phyloP scores from a whole-genome alignment of 2,888 invertebrate genomes.

The Aleiodes testaceus region DNA sequence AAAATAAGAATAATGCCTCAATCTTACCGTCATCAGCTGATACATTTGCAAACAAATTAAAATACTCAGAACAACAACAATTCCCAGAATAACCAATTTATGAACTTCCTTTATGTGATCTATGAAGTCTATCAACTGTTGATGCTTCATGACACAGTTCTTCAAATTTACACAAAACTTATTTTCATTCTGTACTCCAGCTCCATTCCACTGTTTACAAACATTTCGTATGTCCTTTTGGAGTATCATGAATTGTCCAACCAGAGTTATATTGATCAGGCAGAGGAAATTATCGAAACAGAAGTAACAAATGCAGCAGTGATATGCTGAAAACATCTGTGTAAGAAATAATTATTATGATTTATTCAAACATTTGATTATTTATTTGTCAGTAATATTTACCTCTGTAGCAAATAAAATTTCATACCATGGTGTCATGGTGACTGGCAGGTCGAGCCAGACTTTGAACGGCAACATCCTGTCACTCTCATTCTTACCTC shows the following conservation, averaged over 20 bases:
- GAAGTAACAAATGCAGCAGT: constrained; percentile 41
- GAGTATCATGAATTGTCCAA: constrained; percentile 53
- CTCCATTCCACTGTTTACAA: not conserved
- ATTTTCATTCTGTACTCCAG: not conserved
- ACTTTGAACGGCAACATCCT: constrained; percentile 57
- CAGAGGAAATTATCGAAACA: constrained; percentile 50
- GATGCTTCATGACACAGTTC: constrained; percentile 49
- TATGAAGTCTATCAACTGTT: constrained; percentile 46
- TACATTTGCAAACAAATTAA: constrained; percentile 48
- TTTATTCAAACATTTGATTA: not conserved
- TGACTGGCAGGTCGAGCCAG: constrained; percentile 52
- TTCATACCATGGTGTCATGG: constrained; percentile 55
- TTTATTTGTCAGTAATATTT: not conserved
- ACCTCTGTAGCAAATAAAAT: constrained; percentile 50
- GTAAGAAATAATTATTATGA: too few relatives aligned
- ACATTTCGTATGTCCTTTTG: constrained; percentile 45
- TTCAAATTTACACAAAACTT: constrained; percentile 39
- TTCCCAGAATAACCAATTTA: constrained; percentile 48
- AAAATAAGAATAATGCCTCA: not conserved
- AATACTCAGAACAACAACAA: constrained; percentile 44
- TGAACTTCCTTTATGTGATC: constrained; percentile 47
- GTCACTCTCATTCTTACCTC: constrained; percentile 51
- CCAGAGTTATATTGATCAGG: constrained; percentile 49
- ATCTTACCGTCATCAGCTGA: constrained; percentile 48
- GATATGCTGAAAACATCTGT: constrained; percentile 41